These are phyloP conservation scores for Thunnus maccoyii DNA, from an alignment of 2,113 vertebrate species.

Conservation along the genomic window DNA sequence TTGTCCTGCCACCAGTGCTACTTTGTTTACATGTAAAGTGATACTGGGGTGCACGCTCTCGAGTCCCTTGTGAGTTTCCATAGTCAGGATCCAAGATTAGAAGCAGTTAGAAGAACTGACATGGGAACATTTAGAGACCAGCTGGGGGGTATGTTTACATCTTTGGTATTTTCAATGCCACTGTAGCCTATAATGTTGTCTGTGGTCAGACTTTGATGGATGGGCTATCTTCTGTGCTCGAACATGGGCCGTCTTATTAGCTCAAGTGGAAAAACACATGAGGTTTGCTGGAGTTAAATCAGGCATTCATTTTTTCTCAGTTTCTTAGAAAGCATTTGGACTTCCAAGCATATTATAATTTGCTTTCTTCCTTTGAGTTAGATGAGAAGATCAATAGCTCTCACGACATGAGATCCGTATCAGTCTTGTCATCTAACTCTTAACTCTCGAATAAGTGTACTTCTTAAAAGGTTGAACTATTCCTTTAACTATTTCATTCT, in stretches of 20 bases:
- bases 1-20: constrained; percentile 43
- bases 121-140: constrained; percentile 61
- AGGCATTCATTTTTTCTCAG: constrained; percentile 7
- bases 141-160: constrained; percentile 71
- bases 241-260: constrained; percentile 43
- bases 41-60: constrained; percentile 59
- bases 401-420: not conserved
- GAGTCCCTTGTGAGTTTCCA: constrained; percentile 70
- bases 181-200: constrained; percentile 61
- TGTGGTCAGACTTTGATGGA: constrained; percentile 57
- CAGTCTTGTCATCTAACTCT: not conserved
- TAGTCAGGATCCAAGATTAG: constrained; percentile 77
- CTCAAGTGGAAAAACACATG: constrained; percentile 44
- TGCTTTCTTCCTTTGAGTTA: not conserved
- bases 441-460: not conserved
- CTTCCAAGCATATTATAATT: constrained; percentile 29
- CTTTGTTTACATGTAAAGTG: constrained; percentile 80
- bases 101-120: constrained; percentile 74
- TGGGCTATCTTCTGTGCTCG: constrained; percentile 48
- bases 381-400: not conserved
- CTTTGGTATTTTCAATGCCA: constrained; percentile 62
- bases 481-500: not conserved
- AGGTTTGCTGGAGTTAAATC: constrained; percentile 26
- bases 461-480: not conserved
- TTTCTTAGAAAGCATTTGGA: constrained; percentile 27